phyloP scores from a whole-genome alignment of 2,888 invertebrate genomes.

The Synergus umbraculus region DNA sequence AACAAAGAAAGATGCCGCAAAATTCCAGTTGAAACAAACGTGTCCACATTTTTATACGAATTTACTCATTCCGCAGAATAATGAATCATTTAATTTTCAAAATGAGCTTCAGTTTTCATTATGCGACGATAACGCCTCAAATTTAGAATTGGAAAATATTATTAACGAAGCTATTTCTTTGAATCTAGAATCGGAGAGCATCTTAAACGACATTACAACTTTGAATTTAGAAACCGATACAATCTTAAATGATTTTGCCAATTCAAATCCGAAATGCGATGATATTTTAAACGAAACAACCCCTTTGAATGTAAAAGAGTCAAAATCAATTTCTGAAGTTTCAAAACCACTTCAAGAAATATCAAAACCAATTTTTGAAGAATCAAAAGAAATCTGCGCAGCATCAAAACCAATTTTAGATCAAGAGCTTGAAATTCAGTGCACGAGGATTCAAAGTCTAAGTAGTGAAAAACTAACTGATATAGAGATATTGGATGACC shows the following conservation, averaged over 20 bases:
- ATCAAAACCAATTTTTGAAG: slow-evolving; percentile 5
- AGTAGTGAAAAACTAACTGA: background rate
- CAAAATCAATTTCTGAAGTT: background rate
- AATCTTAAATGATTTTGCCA: background rate
- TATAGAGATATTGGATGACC: background rate
- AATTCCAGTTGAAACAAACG: background rate
- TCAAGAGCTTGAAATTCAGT: background rate
- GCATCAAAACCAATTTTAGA: background rate
- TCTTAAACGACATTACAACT: slow-evolving; percentile 16
- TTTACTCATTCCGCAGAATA: background rate
- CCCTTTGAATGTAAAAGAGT: background rate
- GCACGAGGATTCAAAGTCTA: background rate
- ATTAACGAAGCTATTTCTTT: slow-evolving; percentile 23
- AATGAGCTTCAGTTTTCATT: background rate
- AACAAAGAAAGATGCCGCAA: background rate
- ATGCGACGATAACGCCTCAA: background rate
- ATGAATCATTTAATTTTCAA: background rate
- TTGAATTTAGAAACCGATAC: background rate
- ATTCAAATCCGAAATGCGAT: slow-evolving; percentile 1
- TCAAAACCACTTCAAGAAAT: background rate
- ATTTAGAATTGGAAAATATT: slow-evolving; percentile 16
- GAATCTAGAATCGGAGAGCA: slow-evolving; percentile 12
- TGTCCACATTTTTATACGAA: background rate
- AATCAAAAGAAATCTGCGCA: background rate
- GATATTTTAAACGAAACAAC: background rate